Conservation (phyloP, 2,113 vertebrate genomes). For the Tylochromis polylepis region DNA sequence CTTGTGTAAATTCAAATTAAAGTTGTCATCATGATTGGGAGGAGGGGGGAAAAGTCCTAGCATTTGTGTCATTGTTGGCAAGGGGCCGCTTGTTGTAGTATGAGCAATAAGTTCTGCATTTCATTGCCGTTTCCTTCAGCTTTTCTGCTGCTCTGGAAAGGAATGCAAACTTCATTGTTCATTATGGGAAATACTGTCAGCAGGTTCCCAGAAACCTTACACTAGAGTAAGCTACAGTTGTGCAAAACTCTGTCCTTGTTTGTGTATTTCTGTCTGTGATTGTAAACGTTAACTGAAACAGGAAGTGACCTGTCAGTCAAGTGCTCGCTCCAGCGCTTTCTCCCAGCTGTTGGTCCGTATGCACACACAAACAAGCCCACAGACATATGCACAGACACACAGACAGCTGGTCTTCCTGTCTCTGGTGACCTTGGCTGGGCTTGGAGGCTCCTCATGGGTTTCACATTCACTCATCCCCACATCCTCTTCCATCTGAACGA, state of each 20-base stretch:
- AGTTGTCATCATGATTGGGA: constrained; percentile 57
- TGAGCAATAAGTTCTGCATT: constrained; percentile 62
- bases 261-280: constrained; percentile 17
- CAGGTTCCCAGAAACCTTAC: constrained; percentile 51
- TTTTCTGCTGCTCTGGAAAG: constrained; percentile 35
- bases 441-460: constrained; percentile 55
- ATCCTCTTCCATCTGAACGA: constrained; percentile 32
- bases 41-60: background rate
- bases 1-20: constrained; percentile 64
- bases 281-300: constrained; percentile 67
- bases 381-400: constrained; percentile 33
- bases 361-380: constrained; percentile 41
- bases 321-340: constrained; percentile 46
- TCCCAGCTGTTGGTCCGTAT: constrained; percentile 62
- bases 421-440: constrained; percentile 65
- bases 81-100: constrained; percentile 48
- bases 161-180: constrained; percentile 27
- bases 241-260: background rate
- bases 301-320: constrained; percentile 68
- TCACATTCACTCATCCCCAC: constrained; percentile 60
- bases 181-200: constrained; percentile 36
- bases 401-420: constrained; percentile 67
- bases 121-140: constrained; percentile 51
- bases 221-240: constrained; percentile 22
- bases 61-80: constrained; percentile 64